Percentiles rank a stretch among this genome's conserved stretches.
These are phyloP conservation scores for Tineola bisselliella DNA, from an alignment of 2,888 invertebrate species.

Conservation along the genomic window DNA sequence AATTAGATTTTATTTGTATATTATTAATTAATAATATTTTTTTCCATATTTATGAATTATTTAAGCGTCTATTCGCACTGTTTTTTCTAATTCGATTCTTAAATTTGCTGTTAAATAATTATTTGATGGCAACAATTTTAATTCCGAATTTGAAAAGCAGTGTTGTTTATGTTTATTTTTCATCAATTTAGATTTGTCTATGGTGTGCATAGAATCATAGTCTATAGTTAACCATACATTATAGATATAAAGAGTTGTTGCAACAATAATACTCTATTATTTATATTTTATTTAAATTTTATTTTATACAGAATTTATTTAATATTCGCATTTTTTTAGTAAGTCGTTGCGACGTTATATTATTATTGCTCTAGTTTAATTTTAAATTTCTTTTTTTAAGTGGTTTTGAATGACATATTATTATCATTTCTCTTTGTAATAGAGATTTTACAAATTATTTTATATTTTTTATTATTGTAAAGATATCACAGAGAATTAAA, in stretches of 20 bases:
- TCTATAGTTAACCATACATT: constrained; percentile 50
- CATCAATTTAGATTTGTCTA: not conserved
- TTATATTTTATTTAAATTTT: constrained; percentile 61
- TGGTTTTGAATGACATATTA: not conserved
- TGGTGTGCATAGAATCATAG: constrained; percentile 1
- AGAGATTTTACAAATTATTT: constrained; percentile 21
- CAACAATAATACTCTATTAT: constrained; percentile 65
- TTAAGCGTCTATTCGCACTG: no score
- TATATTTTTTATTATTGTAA: constrained; percentile 47
- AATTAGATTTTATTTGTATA: not conserved
- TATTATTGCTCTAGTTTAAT: constrained; percentile 21
- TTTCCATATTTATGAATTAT: no score
- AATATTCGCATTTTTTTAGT: constrained; percentile 35
- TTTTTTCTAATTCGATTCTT: no score
- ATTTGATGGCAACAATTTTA: not conserved
- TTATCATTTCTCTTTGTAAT: not conserved
- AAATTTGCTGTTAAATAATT: not conserved
- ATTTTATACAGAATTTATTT: constrained; percentile 46
- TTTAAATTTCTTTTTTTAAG: constrained; percentile 5
- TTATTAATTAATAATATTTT: not conserved
- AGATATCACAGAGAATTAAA: constrained; percentile 59
- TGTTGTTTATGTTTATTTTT: not conserved
- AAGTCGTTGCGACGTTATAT: constrained; percentile 49
- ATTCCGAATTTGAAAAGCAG: not conserved
- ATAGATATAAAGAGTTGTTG: constrained; percentile 50